Evolutionary conservation across 2,797 vertebrate genomes (phyloP).

Genomic region (Gymnodraco acuticeps): DNA sequence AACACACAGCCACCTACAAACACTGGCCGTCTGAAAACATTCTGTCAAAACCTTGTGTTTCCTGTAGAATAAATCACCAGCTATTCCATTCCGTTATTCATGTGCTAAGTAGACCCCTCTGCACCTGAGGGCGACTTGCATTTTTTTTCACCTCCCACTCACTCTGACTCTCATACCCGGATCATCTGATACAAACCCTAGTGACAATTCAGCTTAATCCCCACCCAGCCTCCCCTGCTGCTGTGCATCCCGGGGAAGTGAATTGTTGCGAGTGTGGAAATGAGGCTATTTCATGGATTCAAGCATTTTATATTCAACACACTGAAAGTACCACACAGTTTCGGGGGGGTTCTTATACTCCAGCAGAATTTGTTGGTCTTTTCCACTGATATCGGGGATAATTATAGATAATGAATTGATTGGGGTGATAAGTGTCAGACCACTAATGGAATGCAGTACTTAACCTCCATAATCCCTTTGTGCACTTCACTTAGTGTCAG

Average conservation of each 20-base stretch:
- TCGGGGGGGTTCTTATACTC: conserved; percentile 24
- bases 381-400: conserved; percentile 67
- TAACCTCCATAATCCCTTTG: conserved; percentile 77
- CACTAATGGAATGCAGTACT: conserved; percentile 81
- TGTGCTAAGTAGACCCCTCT: conserved; percentile 67
- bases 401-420: conserved; percentile 82
- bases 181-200: conserved; percentile 60
- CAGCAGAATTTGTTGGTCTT: conserved; percentile 49
- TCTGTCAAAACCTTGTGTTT: conserved; percentile 66
- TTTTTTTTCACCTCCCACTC: conserved; percentile 59
- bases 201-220: conserved; percentile 65
- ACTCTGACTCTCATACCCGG: conserved; percentile 44
- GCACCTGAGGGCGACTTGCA: conserved; percentile 64
- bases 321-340: not conserved
- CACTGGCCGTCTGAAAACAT: conserved; percentile 41
- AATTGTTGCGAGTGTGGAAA: conserved; percentile 53
- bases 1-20: conserved; percentile 52
- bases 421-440: conserved; percentile 74
- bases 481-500: conserved; percentile 77
- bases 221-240: conserved; percentile 39
- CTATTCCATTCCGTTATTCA: conserved; percentile 74
- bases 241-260: conserved; percentile 49
- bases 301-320: conserved; percentile 39
- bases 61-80: conserved; percentile 68
- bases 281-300: conserved; percentile 46